Evolutionary conservation across 2,888 invertebrate species (phyloP), one percentile per base, ranked within the genome.

Genomic region (Coenonympha arcania): DNA sequence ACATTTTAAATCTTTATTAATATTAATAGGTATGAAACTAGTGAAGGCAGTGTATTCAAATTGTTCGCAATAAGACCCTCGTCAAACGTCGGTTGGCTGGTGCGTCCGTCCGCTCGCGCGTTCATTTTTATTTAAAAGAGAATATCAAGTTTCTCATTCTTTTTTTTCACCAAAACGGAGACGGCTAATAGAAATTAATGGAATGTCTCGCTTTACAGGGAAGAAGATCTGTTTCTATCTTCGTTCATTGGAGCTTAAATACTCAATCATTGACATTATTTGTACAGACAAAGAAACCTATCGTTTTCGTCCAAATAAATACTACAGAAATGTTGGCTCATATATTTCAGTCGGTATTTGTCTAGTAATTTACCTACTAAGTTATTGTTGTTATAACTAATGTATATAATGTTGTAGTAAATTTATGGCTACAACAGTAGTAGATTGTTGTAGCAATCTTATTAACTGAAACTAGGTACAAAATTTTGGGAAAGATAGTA

Each of bases 41-140:
- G 16, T 49, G 31, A 43, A 46, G 34, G 39, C 39, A 49, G 24
- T 36, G 34, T 18, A 36, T 46, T 46, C 26, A 47, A 46, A 42
- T 46, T 33, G 37, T 41, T 36, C 28, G 19, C 46, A 51, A 48
- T 54, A 43, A 48, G 26, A 54, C 51, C 48, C 56, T 56, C 46
- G 42, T 53, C 47, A 51, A 43, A 47, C 46, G 55, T 53, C 48
- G 28, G n/a, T n/a, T n/a, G n/a, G n/a, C n/a, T n/a, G n/a, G n/a
- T n/a, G n/a, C n/a, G n/a, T n/a, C n/a, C 34, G 24, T 40, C 39
- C 33, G 34, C 24, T 39, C 15, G 19, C 31, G 18, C 19, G 26
- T 48, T 45, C 41, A 41, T 39, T 39, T 56, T 52, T 48, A 40
- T 48, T 51, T 50, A 46, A 30, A 46, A 39, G 30, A 40, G 30